A percentile compares a stretch with the other conserved stretches of the same genome.
These are phyloP conservation scores for Pelobates fuscus DNA, from an alignment of 2,113 vertebrate species.

Conservation along the genomic window DNA sequence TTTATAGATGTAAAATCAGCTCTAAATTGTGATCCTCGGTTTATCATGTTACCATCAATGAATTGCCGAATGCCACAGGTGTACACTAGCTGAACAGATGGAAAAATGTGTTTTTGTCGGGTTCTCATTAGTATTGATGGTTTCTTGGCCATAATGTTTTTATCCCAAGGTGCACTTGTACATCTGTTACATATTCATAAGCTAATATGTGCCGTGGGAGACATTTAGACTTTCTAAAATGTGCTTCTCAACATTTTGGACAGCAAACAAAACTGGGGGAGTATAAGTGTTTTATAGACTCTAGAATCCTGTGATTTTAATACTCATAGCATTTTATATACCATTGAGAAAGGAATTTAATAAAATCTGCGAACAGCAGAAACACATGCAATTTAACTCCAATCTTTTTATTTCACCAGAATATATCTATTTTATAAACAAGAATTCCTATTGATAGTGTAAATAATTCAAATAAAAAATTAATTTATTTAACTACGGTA, in stretches of 20 bases:
- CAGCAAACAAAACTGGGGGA: neutral
- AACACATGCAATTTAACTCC: neutral
- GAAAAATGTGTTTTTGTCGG: slow-evolving; percentile 31
- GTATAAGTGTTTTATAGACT: neutral
- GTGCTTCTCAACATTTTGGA: neutral
- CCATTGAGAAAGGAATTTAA: neutral
- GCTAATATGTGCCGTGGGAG: slow-evolving; percentile 8
- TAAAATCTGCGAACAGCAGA: neutral
- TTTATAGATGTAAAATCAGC: neutral
- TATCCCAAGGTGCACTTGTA: slow-evolving; percentile 33
- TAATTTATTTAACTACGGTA: too few relatives aligned
- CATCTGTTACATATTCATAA: slow-evolving; percentile 43
- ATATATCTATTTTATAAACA: slow-evolving; percentile 9
- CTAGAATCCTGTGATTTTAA: neutral
- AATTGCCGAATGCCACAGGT: slow-evolving; percentile 34
- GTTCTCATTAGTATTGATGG: slow-evolving; percentile 43
- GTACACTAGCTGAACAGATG: slow-evolving; percentile 37
- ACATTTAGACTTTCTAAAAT: slow-evolving; percentile 14
- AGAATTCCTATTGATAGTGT: slow-evolving; percentile 20
- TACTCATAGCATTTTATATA: neutral
- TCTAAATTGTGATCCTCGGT: slow-evolving; percentile 6
- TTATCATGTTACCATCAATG: slow-evolving; percentile 10
- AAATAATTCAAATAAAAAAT: slow-evolving; percentile 26
- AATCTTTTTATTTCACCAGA: neutral
- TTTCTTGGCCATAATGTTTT: slow-evolving; percentile 36